These are phyloP conservation scores for Penaeus monodon DNA, from an alignment of 2,888 invertebrate species.

Conservation along the genomic window DNA sequence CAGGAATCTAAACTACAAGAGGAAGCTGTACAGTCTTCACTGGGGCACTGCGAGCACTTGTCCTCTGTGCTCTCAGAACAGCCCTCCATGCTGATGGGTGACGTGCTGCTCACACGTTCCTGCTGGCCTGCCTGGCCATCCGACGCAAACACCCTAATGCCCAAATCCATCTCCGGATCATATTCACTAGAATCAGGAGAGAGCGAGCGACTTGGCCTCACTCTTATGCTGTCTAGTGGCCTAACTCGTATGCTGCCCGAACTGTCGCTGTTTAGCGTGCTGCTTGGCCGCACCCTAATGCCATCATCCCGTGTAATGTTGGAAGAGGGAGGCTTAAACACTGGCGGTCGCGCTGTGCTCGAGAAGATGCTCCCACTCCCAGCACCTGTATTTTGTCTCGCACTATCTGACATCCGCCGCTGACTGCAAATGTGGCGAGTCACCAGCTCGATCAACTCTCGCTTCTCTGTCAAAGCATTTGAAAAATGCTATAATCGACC, in stretches of 20 bases:
- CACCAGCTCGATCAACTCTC: slow-evolving; percentile 59
- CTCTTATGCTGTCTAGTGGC: slow-evolving; percentile 47
- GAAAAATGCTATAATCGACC: too few species aligned
- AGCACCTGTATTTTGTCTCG: neutral
- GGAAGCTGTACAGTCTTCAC: slow-evolving; percentile 43
- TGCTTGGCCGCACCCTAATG: slow-evolving; percentile 55
- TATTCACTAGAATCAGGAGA: slow-evolving; percentile 29
- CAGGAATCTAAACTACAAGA: slow-evolving; percentile 53
- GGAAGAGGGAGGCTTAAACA: neutral
- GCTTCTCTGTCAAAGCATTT: slow-evolving; percentile 46
- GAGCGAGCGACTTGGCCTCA: slow-evolving; percentile 17
- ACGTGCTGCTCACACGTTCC: slow-evolving; percentile 9
- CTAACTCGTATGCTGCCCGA: slow-evolving; percentile 55
- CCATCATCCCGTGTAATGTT: slow-evolving; percentile 45
- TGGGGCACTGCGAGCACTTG: slow-evolving; percentile 38
- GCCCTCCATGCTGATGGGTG: slow-evolving; percentile 30
- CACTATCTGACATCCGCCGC: neutral
- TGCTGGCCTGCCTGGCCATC: slow-evolving; percentile 1
- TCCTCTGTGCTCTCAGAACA: slow-evolving; percentile 29
- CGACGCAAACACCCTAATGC: slow-evolving; percentile 55
- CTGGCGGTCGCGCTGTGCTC: neutral
- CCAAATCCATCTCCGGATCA: slow-evolving; percentile 43
- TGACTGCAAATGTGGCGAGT: slow-evolving; percentile 41
- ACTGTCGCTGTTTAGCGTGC: slow-evolving; percentile 9
- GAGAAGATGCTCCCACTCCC: slow-evolving; percentile 4